Evolutionary conservation across 2,113 vertebrate genomes (phyloP).

Genomic region (Tychaedon coryphoeus): DNA sequence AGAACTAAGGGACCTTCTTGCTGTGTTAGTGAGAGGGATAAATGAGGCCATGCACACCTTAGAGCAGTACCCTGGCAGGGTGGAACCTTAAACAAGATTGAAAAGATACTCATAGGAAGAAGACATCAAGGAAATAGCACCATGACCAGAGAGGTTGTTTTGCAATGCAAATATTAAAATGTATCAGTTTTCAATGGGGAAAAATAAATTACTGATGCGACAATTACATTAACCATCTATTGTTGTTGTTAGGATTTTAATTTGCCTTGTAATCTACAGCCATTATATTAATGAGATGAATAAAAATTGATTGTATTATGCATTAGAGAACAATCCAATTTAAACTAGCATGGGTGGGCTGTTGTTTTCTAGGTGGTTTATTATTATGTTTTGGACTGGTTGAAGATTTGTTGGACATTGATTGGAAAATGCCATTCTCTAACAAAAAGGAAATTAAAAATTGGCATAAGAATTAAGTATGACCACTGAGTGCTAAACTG

Average conservation of each 20-base stretch:
- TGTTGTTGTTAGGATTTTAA: slow-evolving; percentile 15
- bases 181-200: background rate
- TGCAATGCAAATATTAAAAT: background rate
- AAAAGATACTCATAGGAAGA: background rate
- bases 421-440: background rate
- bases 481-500: background rate
- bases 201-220: background rate
- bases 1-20: background rate
- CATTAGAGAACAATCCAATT: background rate
- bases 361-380: background rate
- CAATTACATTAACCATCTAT: background rate
- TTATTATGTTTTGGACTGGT: background rate
- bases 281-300: slow-evolving; percentile 11
- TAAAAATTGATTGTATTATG: background rate
- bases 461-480: background rate
- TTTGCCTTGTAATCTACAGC: background rate
- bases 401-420: background rate
- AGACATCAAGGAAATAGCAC: background rate
- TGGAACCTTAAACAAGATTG: background rate
- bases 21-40: background rate
- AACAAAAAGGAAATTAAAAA: slow-evolving; percentile 1
- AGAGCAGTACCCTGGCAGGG: background rate
- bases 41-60: background rate
- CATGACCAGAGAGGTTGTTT: background rate
- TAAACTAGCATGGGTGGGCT: background rate